Percentiles rank a stretch among this genome's conserved stretches.
phyloP scores from a whole-genome alignment of 2,797 vertebrate species.

The Pampus argenteus region DNA sequence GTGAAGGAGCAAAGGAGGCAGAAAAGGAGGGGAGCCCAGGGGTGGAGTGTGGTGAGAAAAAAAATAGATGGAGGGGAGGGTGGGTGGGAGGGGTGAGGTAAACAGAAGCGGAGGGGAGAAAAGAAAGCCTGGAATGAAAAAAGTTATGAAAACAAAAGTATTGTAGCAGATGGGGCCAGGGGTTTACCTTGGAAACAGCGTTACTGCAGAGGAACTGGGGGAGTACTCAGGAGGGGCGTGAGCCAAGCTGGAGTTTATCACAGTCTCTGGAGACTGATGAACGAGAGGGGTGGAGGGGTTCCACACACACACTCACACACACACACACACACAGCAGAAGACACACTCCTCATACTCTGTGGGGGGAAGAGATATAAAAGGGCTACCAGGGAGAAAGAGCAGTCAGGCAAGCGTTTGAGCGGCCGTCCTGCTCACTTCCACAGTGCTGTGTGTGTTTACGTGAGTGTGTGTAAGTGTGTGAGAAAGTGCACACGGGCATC shows the following conservation, averaged over 20 bases:
- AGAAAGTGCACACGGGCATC: slow-evolving; percentile 10
- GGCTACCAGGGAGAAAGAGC: slow-evolving; percentile 67
- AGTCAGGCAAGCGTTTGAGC: slow-evolving; percentile 58
- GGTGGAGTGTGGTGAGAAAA: slow-evolving; percentile 32
- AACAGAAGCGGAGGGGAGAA: slow-evolving; percentile 54
- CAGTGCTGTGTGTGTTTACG: slow-evolving; percentile 29
- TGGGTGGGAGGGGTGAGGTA: slow-evolving; percentile 36
- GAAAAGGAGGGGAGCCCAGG: slow-evolving; percentile 16
- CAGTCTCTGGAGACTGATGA: slow-evolving; percentile 69
- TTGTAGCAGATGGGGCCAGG: slow-evolving; percentile 77
- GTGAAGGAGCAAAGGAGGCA: slow-evolving; percentile 41
- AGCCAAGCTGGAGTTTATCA: slow-evolving; percentile 76
- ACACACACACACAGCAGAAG: slow-evolving; percentile 48
- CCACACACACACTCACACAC: slow-evolving; percentile 36
- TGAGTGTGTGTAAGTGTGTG: not conserved
- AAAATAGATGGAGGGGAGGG: slow-evolving; percentile 35
- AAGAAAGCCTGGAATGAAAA: slow-evolving; percentile 44
- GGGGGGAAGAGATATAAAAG: slow-evolving; percentile 79
- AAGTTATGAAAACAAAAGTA: slow-evolving; percentile 83
- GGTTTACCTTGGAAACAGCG: slow-evolving; percentile 81
- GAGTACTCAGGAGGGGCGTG: slow-evolving; percentile 40
- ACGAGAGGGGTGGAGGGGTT: slow-evolving; percentile 32
- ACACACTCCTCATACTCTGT: slow-evolving; percentile 59
- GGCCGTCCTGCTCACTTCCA: slow-evolving; percentile 39
- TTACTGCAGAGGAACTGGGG: slow-evolving; percentile 45